Evolutionary conservation across 1,140 invertebrate species (phyloP).

Genomic region (Triops longicaudatus): DNA sequence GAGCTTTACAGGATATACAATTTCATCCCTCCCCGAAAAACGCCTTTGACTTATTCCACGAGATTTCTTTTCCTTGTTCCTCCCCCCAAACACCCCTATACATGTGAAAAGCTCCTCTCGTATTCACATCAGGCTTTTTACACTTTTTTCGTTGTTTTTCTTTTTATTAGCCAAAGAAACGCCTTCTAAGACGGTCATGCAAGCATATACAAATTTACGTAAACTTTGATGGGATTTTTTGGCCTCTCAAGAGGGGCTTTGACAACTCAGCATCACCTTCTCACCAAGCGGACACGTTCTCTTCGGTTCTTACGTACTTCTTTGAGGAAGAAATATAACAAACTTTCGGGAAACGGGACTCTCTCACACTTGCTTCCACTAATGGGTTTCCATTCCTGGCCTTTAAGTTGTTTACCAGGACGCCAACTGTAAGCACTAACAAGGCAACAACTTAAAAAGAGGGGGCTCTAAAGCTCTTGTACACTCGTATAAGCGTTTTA

Average conservation of each 20-base stretch:
- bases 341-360: neutral
- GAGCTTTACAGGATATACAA: neutral
- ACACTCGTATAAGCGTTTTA: neutral
- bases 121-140: neutral
- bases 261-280: neutral
- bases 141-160: neutral
- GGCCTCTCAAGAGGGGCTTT: neutral
- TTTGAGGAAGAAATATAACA: neutral
- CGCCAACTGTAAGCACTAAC: neutral
- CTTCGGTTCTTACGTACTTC: neutral
- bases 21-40: neutral
- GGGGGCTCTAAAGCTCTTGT: neutral
- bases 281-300: neutral
- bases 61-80: neutral
- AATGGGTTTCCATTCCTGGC: slow-evolving; percentile 1
- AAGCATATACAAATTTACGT: neutral
- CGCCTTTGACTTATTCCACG: neutral
- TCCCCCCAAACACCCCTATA: no score
- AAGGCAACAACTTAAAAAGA: slow-evolving; percentile 9
- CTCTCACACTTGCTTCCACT: neutral
- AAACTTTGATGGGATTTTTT: neutral
- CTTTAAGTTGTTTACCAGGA: slow-evolving; percentile 8
- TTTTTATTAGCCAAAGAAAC: neutral
- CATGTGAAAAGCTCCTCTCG: neutral
- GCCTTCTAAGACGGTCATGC: neutral